These are phyloP conservation scores for Limnephilus rhombicus DNA, from an alignment of 2,888 invertebrate species.

Conservation along the genomic window DNA sequence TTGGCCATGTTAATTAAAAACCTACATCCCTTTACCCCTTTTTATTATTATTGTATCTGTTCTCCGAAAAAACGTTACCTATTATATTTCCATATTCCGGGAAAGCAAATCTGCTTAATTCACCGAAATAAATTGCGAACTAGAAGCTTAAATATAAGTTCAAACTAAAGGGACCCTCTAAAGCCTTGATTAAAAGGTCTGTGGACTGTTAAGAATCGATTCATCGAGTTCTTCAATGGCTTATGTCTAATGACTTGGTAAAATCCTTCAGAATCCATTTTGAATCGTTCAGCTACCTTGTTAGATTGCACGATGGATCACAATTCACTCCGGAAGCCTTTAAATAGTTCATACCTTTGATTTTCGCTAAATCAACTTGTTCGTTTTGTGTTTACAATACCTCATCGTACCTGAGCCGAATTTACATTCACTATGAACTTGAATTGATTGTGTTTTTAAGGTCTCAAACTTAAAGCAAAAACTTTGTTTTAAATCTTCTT, in stretches of 20 bases:
- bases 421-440: not conserved
- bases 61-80: constrained; percentile 18
- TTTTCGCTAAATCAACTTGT: not conserved
- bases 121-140: constrained; percentile 25
- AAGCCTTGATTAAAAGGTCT: constrained; percentile 22
- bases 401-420: not conserved
- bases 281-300: constrained; percentile 23
- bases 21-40: not conserved
- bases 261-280: constrained; percentile 13
- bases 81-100: constrained; percentile 12
- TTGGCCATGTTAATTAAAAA: constrained; percentile 34
- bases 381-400: not conserved
- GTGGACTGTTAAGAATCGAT: constrained; percentile 36
- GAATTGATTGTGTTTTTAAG: not conserved
- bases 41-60: constrained; percentile 22
- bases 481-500: not conserved
- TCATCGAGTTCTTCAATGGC: constrained; percentile 16
- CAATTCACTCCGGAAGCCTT: constrained; percentile 18
- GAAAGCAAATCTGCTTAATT: constrained; percentile 26
- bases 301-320: constrained; percentile 3
- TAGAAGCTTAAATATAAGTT: constrained; percentile 16
- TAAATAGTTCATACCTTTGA: not conserved
- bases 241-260: constrained; percentile 30
- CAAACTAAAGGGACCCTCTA: not conserved
- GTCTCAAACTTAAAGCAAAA: not conserved